These are phyloP conservation scores for Pterostichus niger DNA, from an alignment of 2,888 invertebrate species.

Conservation along the genomic window DNA sequence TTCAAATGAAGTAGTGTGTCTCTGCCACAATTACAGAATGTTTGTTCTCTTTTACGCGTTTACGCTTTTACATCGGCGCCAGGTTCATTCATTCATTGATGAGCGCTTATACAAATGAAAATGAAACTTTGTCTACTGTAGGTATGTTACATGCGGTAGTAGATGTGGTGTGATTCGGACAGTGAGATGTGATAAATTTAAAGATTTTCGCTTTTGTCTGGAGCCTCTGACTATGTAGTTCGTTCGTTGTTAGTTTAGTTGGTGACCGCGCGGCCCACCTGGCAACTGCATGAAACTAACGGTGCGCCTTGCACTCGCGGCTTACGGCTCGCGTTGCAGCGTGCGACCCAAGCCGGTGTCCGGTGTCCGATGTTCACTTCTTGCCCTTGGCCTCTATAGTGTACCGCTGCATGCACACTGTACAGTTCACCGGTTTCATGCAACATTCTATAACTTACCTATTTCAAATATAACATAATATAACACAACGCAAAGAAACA, in stretches of 20 bases:
- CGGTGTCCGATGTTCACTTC: slow-evolving; percentile 59
- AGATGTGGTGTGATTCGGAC: slow-evolving; percentile 16
- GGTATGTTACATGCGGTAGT: slow-evolving; percentile 2
- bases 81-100: slow-evolving; percentile 22
- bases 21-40: slow-evolving; percentile 24
- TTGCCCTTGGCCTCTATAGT: slow-evolving; percentile 66
- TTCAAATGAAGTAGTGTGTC: slow-evolving; percentile 42
- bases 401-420: slow-evolving; percentile 49
- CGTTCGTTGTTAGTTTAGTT: slow-evolving; percentile 7
- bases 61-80: not conserved
- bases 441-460: not conserved
- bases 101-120: slow-evolving; percentile 45
- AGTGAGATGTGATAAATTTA: not conserved
- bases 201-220: not conserved
- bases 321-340: not conserved
- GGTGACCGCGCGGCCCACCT: not conserved
- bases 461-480: slow-evolving; percentile 4
- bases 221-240: too few relatives aligned
- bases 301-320: slow-evolving; percentile 39
- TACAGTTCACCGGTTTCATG: slow-evolving; percentile 33
- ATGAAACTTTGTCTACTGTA: slow-evolving; percentile 28
- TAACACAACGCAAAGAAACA: not conserved
- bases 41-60: slow-evolving; percentile 27
- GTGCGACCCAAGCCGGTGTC: slow-evolving; percentile 47
- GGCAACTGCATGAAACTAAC: slow-evolving; percentile 50